Base-by-base conservation (phyloP, 2,888 invertebrate species). In the Cremastobaeus sp. region DNA sequence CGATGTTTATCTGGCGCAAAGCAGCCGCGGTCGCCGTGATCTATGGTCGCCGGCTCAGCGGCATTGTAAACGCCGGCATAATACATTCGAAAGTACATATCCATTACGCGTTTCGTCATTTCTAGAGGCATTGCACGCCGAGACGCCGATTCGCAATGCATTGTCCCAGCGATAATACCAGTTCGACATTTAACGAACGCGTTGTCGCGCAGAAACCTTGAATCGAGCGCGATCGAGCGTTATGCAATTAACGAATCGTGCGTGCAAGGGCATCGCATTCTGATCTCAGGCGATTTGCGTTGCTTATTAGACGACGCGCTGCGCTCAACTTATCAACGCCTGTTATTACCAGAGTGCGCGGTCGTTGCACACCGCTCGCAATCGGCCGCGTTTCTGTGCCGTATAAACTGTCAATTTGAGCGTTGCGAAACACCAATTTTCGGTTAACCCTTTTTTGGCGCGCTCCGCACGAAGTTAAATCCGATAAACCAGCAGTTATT, bases 291-390 rank as follows among this genome's bases (percentile, higher is more conserved):
- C 77, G 77, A 83, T 84, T 84, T 82, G 82, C 82, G 80, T 83
- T 81, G 81, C 83, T 84, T 82, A 83, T 83, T 83, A 82, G 78
- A 81, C 78, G 80, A 78, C 82, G 81, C 82, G 76, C 66, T 79
- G 81, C 12, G 20, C 20, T 3, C 8, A 80, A 80, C 79, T 79
- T 81, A 83, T 83, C 5, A 32, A 15, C 30, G 48, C 28, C 41
- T 32, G 37, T 41, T 48, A 52, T 39, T 48, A 45, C 41, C 3
- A 18, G 39, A 17, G 34, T 9, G 28, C 32, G 50, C 60, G 60
- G 60, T 62, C 52, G 55, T 55, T 65, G 65, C 47, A 65, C 65
- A 43, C 52, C 14, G 41, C 28, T 37, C 21, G 8, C 18, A 14
- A 18, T 32, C 20, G 20, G n/a, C 6, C 45, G 14, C 3, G 8